These are phyloP conservation scores for Chelonus insularis DNA, from an alignment of 1,140 invertebrate genomes.

Conservation along the genomic window DNA sequence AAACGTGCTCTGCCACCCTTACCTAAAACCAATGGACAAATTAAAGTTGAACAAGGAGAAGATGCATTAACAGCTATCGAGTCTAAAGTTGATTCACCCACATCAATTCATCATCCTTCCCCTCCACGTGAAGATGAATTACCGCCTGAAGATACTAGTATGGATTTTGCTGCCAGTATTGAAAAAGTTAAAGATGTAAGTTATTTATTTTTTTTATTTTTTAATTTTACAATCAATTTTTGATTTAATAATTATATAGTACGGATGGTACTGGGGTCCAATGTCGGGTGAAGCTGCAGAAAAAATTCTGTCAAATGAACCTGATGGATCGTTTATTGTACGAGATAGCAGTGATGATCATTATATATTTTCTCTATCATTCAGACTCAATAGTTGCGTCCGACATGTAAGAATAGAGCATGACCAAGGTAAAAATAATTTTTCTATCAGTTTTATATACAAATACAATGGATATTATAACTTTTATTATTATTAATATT, in stretches of 20 bases:
- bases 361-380: slow-evolving; percentile 96
- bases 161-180: slow-evolving; percentile 89
- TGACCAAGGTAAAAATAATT: slow-evolving; percentile 79
- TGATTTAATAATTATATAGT: too few species aligned
- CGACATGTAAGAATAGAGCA: slow-evolving; percentile 96
- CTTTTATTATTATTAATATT: too few species aligned
- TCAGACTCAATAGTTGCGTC: slow-evolving; percentile 90
- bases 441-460: background rate
- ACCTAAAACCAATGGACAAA: slow-evolving; percentile 63
- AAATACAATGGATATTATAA: background rate
- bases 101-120: slow-evolving; percentile 41
- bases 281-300: slow-evolving; percentile 93
- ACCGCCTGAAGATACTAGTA: slow-evolving; percentile 59
- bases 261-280: slow-evolving; percentile 98
- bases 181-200: slow-evolving; percentile 92
- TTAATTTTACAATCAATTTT: too few species aligned
- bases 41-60: slow-evolving; percentile 44
- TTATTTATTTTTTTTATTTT: slow-evolving; percentile 41
- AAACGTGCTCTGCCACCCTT: slow-evolving; percentile 80
- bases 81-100: slow-evolving; percentile 50
- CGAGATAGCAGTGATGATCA: slow-evolving; percentile 95
- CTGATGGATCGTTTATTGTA: slow-evolving; percentile 95
- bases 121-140: slow-evolving; percentile 52
- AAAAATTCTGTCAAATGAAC: slow-evolving; percentile 89
- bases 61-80: slow-evolving; percentile 48